These are phyloP conservation scores for Pharmacophagus antenor DNA, from an alignment of 2,888 invertebrate genomes.

Conservation along the genomic window DNA sequence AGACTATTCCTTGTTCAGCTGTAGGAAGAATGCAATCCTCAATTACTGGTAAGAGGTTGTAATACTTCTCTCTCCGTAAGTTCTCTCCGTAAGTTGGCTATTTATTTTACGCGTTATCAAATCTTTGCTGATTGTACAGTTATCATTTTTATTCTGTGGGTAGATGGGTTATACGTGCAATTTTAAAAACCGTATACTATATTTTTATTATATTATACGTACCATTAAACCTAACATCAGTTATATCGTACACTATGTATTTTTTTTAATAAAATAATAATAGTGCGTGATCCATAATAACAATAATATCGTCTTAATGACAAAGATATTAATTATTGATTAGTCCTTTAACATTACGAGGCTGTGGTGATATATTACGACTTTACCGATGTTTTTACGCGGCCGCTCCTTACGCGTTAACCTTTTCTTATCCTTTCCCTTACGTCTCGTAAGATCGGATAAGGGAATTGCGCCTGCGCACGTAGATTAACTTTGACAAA, in stretches of 20 bases:
- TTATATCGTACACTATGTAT: too few relatives aligned
- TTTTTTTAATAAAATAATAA: background rate
- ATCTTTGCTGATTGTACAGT: too few relatives aligned
- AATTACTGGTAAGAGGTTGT: background rate
- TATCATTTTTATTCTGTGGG: too few relatives aligned
- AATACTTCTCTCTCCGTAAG: too few relatives aligned
- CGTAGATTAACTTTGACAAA: background rate
- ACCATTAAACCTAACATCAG: too few relatives aligned
- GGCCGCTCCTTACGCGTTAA: background rate
- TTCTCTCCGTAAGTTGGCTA: too few relatives aligned
- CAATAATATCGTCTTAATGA: background rate
- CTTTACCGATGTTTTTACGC: background rate
- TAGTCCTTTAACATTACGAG: too few relatives aligned
- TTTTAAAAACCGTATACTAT: too few relatives aligned
- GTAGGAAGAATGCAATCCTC: background rate
- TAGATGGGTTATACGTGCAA: too few relatives aligned
- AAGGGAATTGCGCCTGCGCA: background rate
- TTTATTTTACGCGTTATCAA: too few relatives aligned
- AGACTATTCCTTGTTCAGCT: background rate
- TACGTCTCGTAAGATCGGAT: background rate
- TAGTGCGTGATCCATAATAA: background rate
- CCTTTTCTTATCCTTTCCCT: background rate
- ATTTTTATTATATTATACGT: too few relatives aligned
- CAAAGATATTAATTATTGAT: too few relatives aligned
- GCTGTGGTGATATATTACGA: background rate